Evolutionary conservation across 2,888 invertebrate species (phyloP), one percentile per base, ranked within the genome.

Genomic region (Nomada lathburiana): DNA sequence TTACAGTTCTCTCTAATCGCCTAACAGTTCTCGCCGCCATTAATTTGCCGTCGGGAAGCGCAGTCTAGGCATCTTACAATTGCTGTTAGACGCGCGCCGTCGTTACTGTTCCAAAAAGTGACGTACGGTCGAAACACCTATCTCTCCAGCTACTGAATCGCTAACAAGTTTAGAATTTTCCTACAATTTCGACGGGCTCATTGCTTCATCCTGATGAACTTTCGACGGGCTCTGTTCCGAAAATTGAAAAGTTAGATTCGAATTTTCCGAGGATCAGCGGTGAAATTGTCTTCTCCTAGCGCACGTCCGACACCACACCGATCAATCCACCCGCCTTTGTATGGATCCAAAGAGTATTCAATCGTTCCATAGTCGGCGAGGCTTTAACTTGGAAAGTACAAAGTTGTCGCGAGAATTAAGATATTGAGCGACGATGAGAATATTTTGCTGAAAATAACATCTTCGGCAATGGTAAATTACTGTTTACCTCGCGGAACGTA

Each of bases 231-330:
- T 3, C 11, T 23, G 59, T 18, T 10, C 20, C n/a, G 52, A n/a
- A 73, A 73, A 81, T 81, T 64, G 72, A 20, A 75, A 75, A 64
- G 69, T 53, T 69, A 52, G 10, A 52, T 65, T 36, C 47, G 64
- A 79, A 75, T 70, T 74, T 68, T 70, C 52, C 52, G 53, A 59
- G 53, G 44, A 64, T 53, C 68, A 16, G 18, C 20, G 29, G 47
- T 42, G 36, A 59, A 50, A 23, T 65, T 44, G 60, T 29, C 50
- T 57, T 68, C 60, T 53, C 71, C 52, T 52, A 67, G 13, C 20
- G 10, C 23, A 9, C 26, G 16, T 57, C 36, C 60, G 11, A 57
- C 29, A 57, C 2, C 18, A n/a, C 64, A 0, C 13, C 5, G 62
- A 53, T 47, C 47, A 36, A 76, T 63, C n/a, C 20, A 47, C 36